Conservation (phyloP, 2,113 vertebrate genomes). For the Catharus minimus region DNA sequence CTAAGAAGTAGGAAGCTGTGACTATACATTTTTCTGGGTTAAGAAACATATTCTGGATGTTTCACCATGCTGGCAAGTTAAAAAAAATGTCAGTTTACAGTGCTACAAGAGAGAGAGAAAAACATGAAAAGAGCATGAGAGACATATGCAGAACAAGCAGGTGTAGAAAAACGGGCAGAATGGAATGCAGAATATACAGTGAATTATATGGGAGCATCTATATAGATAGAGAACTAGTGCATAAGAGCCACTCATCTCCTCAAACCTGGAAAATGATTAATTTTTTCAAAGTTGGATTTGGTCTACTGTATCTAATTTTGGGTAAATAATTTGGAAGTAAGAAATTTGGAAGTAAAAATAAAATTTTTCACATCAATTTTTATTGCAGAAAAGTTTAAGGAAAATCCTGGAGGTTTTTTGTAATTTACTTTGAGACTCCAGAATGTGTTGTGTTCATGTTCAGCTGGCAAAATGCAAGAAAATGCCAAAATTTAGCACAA, state of each 20-base stretch:
- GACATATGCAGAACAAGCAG: neutral
- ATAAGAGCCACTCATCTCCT: neutral
- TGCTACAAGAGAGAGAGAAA: neutral
- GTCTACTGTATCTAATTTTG: neutral
- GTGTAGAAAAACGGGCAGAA: neutral
- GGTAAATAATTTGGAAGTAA: neutral
- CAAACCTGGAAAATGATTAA: neutral
- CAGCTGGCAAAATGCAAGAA: neutral
- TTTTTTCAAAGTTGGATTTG: neutral
- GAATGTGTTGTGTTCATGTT: neutral
- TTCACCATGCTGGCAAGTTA: neutral
- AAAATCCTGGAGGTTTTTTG: neutral
- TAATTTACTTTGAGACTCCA: neutral
- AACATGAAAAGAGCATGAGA: neutral
- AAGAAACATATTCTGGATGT: neutral
- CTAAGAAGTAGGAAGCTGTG: neutral
- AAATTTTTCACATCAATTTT: neutral
- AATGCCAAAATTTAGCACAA: neutral
- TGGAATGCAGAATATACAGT: neutral
- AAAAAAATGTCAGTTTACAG: neutral
- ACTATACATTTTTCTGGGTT: neutral
- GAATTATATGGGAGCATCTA: neutral
- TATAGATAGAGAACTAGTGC: neutral
- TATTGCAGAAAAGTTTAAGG: neutral
- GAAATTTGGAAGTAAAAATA: neutral